These are phyloP conservation scores for Etheostoma nigrum DNA, from an alignment of 2,797 vertebrate genomes.

Conservation along the genomic window DNA sequence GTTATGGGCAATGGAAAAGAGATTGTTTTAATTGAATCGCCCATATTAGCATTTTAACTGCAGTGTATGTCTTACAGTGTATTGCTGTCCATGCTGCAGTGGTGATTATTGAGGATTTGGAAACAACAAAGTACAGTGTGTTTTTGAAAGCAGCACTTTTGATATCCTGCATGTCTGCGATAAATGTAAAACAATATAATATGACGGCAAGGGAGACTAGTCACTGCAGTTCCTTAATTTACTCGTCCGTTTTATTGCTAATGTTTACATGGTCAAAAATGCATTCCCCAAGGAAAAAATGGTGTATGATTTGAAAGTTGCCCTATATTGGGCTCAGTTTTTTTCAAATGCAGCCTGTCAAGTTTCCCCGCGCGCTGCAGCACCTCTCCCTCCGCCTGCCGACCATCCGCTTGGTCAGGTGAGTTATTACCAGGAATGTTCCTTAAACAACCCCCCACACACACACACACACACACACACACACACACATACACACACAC, in stretches of 20 bases:
- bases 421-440: constrained; percentile 75
- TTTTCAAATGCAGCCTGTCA: constrained; percentile 72
- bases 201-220: constrained; percentile 29
- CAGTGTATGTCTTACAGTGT: constrained; percentile 49
- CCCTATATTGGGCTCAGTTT: constrained; percentile 63
- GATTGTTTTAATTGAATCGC: constrained; percentile 75
- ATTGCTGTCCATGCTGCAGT: constrained; percentile 64
- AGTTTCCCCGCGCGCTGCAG: constrained; percentile 33
- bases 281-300: constrained; percentile 34
- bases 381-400: constrained; percentile 55
- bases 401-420: constrained; percentile 72
- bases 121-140: constrained; percentile 40
- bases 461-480: constrained; percentile 28
- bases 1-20: constrained; percentile 65
- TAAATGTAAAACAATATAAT: constrained; percentile 65
- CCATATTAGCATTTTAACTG: constrained; percentile 78
- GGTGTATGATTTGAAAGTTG: constrained; percentile 64
- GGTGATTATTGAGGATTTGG: constrained; percentile 63
- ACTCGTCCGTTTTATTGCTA: constrained; percentile 53
- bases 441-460: constrained; percentile 56
- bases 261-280: constrained; percentile 48
- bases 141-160: constrained; percentile 48
- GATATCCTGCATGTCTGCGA: constrained; percentile 61
- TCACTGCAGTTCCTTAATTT: constrained; percentile 46
- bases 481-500: constrained; percentile 27